These are phyloP conservation scores for Sarcophaga caerulescens DNA, from an alignment of 2,888 invertebrate genomes.

Conservation along the genomic window DNA sequence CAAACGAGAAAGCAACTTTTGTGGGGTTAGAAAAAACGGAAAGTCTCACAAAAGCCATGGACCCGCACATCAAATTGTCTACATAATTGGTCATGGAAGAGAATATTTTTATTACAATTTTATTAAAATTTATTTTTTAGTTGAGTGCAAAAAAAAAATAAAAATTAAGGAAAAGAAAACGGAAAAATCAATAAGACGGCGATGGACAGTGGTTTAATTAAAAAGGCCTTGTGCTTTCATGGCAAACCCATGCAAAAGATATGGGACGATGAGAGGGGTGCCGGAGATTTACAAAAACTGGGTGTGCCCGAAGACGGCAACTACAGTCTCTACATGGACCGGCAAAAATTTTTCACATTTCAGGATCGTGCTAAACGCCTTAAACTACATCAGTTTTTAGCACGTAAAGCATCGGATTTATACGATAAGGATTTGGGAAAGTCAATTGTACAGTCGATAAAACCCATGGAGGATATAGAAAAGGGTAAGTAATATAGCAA, in stretches of 20 bases:
- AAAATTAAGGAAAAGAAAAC: conserved; percentile 2
- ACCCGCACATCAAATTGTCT: neutral
- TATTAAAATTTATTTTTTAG: conserved; percentile 35
- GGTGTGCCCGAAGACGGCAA: conserved; percentile 84
- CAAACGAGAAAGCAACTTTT: neutral
- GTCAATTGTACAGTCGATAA: conserved; percentile 77
- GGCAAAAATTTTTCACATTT: conserved; percentile 91
- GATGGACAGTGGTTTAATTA: conserved; percentile 73
- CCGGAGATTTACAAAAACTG: conserved; percentile 86
- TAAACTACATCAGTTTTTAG: conserved; percentile 93
- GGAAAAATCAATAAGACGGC: neutral
- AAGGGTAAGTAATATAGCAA: conserved; percentile 65
- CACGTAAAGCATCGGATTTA: conserved; percentile 90
- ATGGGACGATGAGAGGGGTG: conserved; percentile 92
- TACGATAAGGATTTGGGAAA: conserved; percentile 84
- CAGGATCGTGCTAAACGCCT: conserved; percentile 91
- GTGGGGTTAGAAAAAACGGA: neutral
- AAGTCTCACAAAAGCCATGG: neutral
- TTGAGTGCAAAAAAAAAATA: neutral
- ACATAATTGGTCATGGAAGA: neutral
- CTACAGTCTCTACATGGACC: conserved; percentile 88
- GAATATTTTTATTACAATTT: neutral
- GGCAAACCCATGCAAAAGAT: conserved; percentile 93
- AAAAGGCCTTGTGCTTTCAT: conserved; percentile 88
- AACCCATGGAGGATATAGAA: conserved; percentile 65